Base-by-base conservation (phyloP, 2,888 invertebrate species). In the Labia minor region DNA sequence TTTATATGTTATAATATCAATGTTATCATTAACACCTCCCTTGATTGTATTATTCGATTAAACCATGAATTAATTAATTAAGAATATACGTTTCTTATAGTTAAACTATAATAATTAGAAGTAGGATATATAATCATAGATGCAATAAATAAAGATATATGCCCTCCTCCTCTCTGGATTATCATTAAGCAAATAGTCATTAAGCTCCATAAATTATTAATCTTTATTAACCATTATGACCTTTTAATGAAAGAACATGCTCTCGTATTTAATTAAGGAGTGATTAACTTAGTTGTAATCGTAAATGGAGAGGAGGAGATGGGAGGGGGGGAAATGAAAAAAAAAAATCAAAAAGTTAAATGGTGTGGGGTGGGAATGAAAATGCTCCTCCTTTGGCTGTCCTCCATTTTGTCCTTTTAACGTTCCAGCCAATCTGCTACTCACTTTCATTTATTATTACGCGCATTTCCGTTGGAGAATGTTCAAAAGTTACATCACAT, bases 401-500 rank as follows among this genome's bases (percentile, higher is more conserved):
- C 49, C n/a, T 4, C 49, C 49, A 49, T 49, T 16, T 49, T 49
- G 49, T 26, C 49, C n/a, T n/a, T n/a, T 49, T 49, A 49, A 49
- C 49, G 49, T 16, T 16, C 49, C 26, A 26, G 26, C 26, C 49
- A 49, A 49, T 49, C 49, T 49, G 49, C 49, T 49, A n/a, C 49
- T 16, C 49, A n/a, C 49, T 49, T 49, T 10, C 49, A 49, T 49
- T 49, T 49, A 49, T 49, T 49, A 49, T 49, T 49, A 49, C 49
- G 49, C 16, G 49, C 16, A 49, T 49, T 49, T 49, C 49, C 49
- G 49, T 14, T 49, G 14, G 49, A 49, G 49, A 49, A 49, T 49
- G 49, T 49, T 49, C 49, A 4, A 49, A 49, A 49, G 49, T 49
- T 49, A 49, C 49, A 49, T 49, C 49, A 49, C 26, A 49, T 49